Percentiles rank a stretch among this genome's conserved stretches.
phyloP scores from a whole-genome alignment of 2,797 vertebrate genomes.

The Callimico goeldii region DNA sequence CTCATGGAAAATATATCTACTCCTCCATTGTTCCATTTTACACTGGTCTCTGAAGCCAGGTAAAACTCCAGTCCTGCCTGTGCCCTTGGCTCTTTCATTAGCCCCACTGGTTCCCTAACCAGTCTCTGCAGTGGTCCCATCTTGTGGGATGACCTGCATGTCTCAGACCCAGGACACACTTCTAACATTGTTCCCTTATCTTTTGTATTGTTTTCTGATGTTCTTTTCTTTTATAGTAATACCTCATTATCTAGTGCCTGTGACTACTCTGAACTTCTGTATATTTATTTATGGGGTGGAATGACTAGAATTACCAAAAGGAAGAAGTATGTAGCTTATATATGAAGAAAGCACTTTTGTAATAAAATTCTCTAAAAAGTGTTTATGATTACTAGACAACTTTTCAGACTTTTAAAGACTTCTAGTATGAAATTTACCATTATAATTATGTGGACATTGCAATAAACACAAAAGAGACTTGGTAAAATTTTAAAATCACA shows the following conservation, averaged over 20 bases:
- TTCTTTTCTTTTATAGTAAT: not conserved
- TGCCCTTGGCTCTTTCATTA: not conserved
- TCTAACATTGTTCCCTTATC: not conserved
- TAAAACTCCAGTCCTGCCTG: not conserved
- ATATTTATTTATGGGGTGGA: not conserved
- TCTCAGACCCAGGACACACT: not conserved
- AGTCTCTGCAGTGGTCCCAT: not conserved
- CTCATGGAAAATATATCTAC: not conserved
- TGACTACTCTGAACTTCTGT: not conserved
- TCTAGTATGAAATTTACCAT: not conserved
- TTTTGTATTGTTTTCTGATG: not conserved
- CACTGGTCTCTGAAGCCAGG: not conserved
- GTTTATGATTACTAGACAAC: not conserved
- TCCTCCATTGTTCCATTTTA: not conserved
- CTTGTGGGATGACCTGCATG: not conserved
- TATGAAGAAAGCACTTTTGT: not conserved
- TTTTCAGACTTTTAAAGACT: not conserved
- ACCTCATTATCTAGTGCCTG: not conserved
- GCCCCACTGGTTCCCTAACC: fast-evolving
- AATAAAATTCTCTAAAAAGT: not conserved
- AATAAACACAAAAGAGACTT: not conserved
- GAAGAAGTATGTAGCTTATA: not conserved
- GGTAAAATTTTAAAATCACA: not conserved
- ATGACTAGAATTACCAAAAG: not conserved
- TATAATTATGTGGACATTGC: not conserved